A percentile compares a stretch with the other conserved stretches of the same genome.
These are phyloP conservation scores for Myanophis thanlyinensis DNA, from an alignment of 2,113 vertebrate species.

Conservation along the genomic window DNA sequence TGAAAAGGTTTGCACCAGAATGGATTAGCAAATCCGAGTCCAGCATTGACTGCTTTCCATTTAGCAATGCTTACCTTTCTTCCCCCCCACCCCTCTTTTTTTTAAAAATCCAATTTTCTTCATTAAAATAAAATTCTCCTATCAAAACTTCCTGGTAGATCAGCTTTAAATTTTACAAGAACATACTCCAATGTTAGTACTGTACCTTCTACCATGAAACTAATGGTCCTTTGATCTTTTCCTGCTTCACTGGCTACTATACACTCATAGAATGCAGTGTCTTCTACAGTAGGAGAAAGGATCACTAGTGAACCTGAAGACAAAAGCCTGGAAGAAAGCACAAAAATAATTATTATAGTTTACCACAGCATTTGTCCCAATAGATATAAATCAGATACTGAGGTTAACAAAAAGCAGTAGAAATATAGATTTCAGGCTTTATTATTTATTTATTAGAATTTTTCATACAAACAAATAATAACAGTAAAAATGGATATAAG, in stretches of 20 bases:
- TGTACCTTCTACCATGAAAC: conserved; percentile 87
- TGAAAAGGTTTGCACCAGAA: neutral
- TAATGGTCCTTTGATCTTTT: conserved; percentile 75
- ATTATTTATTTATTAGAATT: no score
- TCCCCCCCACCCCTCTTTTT: neutral
- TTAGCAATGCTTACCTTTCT: neutral
- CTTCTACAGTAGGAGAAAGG: conserved; percentile 90
- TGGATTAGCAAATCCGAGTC: neutral
- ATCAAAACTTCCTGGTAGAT: neutral
- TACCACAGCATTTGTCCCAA: conserved; percentile 11
- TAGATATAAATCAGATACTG: neutral
- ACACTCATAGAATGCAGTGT: conserved; percentile 88
- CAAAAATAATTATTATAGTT: conserved; percentile 30
- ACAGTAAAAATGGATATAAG: no score
- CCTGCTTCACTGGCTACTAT: conserved; percentile 86
- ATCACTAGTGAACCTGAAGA: conserved; percentile 93
- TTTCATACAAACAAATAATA: no score
- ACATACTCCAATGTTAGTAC: neutral
- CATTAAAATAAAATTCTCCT: neutral
- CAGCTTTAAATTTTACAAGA: neutral
- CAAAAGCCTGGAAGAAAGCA: conserved; percentile 76
- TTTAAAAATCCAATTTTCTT: neutral
- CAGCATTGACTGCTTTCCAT: neutral
- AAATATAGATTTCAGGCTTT: neutral
- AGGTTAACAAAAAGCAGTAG: neutral